Evolutionary conservation across 2,888 invertebrate species (phyloP).

Genomic region (Homarus gammarus): DNA sequence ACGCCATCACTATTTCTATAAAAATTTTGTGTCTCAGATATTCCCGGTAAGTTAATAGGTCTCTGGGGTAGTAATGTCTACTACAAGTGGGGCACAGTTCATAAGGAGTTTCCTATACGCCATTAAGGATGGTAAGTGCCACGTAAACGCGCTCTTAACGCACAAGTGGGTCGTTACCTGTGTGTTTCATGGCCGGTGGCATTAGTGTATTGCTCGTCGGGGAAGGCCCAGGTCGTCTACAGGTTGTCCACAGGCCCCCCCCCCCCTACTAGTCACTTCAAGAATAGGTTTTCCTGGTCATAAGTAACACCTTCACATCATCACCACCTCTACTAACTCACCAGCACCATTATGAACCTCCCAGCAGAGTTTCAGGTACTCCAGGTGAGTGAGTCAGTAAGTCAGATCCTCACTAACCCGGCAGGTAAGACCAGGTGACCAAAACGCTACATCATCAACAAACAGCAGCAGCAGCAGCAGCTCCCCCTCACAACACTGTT

Average conservation of each 20-base stretch:
- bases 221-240: background rate
- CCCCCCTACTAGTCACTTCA: background rate
- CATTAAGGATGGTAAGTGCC: slow-evolving; percentile 35
- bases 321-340: too few species aligned
- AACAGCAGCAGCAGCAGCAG: too few species aligned
- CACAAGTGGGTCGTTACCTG: slow-evolving; percentile 44
- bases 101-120: slow-evolving; percentile 54
- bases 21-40: background rate
- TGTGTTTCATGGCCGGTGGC: slow-evolving; percentile 27
- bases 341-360: too few species aligned
- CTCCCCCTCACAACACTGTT: background rate
- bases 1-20: background rate
- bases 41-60: background rate
- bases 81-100: slow-evolving; percentile 23
- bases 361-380: too few species aligned
- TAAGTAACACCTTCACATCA: too few species aligned
- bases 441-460: too few species aligned
- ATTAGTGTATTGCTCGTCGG: slow-evolving; percentile 43
- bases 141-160: slow-evolving; percentile 40
- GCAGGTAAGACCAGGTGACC: too few species aligned
- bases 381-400: too few species aligned
- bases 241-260: background rate
- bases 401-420: too few species aligned
- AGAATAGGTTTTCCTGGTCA: too few species aligned
- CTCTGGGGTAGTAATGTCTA: background rate